Percentiles rank a stretch among this genome's conserved stretches.
phyloP scores from a whole-genome alignment of 2,797 vertebrate species.

The Hemitrygon akajei region DNA sequence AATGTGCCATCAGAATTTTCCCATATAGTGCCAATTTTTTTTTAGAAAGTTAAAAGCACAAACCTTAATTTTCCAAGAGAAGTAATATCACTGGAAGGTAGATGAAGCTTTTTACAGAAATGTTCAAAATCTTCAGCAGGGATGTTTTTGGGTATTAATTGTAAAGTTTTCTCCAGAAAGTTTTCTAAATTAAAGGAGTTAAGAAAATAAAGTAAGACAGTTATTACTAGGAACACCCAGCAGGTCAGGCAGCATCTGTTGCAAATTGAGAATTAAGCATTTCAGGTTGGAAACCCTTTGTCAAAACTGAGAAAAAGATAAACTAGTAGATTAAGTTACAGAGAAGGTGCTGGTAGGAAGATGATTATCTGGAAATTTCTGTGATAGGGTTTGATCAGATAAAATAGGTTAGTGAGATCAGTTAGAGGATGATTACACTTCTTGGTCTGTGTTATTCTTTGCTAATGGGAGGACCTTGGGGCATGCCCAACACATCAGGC shows the following conservation, averaged over 20 bases:
- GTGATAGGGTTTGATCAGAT: too few relatives aligned
- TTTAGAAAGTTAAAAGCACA: conserved; percentile 27
- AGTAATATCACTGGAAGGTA: conserved; percentile 40
- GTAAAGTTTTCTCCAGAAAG: conserved; percentile 53
- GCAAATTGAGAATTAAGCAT: background rate
- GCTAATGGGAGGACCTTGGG: too few relatives aligned
- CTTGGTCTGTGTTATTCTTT: too few relatives aligned
- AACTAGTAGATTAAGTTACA: background rate
- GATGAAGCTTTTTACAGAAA: conserved; percentile 54
- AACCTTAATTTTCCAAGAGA: conserved; percentile 44
- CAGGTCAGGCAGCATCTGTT: too few relatives aligned
- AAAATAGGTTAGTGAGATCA: too few relatives aligned
- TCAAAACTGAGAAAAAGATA: background rate
- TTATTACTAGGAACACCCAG: conserved; percentile 23
- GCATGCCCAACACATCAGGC: too few relatives aligned
- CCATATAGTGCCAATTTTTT: background rate
- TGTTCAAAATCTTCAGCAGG: conserved; percentile 47
- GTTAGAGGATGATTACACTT: too few relatives aligned
- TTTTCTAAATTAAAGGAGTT: conserved; percentile 47
- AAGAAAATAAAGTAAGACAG: conserved; percentile 43
- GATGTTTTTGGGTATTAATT: conserved; percentile 49
- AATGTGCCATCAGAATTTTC: background rate
- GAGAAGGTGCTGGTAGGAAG: too few relatives aligned
- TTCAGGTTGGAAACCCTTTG: too few relatives aligned
- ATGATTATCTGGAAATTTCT: too few relatives aligned